A percentile compares a stretch with the other conserved stretches of the same genome.
Conservation (phyloP, 2,113 vertebrate species). For the Laticauda laticaudata region DNA sequence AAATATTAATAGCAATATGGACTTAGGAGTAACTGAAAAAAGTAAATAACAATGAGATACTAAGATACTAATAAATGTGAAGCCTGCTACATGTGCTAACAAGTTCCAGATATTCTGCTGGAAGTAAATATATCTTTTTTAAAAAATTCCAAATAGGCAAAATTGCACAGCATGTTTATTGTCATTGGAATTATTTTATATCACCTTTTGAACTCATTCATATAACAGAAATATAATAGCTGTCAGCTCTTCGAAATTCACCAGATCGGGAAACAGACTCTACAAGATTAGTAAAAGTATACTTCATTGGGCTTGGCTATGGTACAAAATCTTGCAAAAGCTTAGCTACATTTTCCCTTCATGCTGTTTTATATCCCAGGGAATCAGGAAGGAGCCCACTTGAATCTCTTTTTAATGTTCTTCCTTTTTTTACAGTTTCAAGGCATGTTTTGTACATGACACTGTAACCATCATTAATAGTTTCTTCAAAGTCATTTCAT, state of each 20-base stretch:
- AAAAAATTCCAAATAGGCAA: not conserved
- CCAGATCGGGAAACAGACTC: not conserved
- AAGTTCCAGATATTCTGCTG: not conserved
- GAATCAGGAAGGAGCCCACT: not conserved
- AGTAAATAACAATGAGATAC: not conserved
- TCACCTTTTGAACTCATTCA: not conserved
- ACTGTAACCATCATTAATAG: not conserved
- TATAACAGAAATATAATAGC: not conserved
- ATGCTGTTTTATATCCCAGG: not conserved
- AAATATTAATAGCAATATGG: not conserved
- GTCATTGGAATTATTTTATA: constrained; percentile 10
- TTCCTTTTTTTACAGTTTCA: not conserved
- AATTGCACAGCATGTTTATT: not conserved
- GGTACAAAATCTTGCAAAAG: not conserved
- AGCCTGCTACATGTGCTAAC: not conserved
- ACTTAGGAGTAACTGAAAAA: not conserved
- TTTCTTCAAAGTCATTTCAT: not conserved
- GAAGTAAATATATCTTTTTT: not conserved
- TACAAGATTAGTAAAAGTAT: not conserved
- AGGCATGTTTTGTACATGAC: not conserved
- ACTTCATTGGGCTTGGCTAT: not conserved
- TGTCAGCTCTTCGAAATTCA: not conserved
- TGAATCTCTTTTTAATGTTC: not conserved
- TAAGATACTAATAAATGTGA: not conserved
- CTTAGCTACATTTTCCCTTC: not conserved